Base-by-base conservation (phyloP, 64 coral and sea anemone species). In the Pachyseris speciosa region DNA sequence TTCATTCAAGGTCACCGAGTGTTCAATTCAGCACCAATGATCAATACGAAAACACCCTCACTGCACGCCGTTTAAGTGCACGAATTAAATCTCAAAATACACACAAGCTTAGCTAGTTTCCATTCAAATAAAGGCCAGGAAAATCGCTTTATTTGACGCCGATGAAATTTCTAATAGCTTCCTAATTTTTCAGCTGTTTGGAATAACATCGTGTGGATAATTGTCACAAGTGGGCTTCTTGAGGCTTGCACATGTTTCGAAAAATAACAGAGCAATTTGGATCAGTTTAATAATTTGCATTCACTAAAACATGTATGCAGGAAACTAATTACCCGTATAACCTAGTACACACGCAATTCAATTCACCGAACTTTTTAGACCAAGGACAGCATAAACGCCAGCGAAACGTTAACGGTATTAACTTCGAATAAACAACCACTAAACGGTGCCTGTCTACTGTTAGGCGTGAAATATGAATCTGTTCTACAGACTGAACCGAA, bases 241-340 rank as follows among this genome's bases (percentile, higher is more conserved):
- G 13, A 81, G 20, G 7, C 77, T 10, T 13, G 17, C 19, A 36
- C 51, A 36, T 10, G 33, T 63, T 63, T 22, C 32, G 31, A 26
- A 20, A 20, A 11, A 60, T 17, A 31, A 33, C 20, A 39, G 48
- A 78, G 31, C 17, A 6, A 7, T 25, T 78, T 34, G 4, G 31
- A 57, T 26, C 17, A 26, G 2, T 81, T 40, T 26, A 27, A 59
- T 81, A 10, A 81, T 81, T 81, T 78, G 75, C 75, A 78, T 78
- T 55, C 48, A 81, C 77, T 81, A 58, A 67, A 33, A 37, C 75
- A 37, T 78, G 72, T 41, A 78, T 53, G 17, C 47, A 79, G 30
- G 45, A 53, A 27, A 47, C 51, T 36, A 57, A 27, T 79, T 37
- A 28, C 36, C 36, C 1, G n/a, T n/a, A n/a, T n/a, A n/a, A n/a